Evolutionary conservation across 1,140 invertebrate genomes (phyloP).

Genomic region (Hyphantria cunea): DNA sequence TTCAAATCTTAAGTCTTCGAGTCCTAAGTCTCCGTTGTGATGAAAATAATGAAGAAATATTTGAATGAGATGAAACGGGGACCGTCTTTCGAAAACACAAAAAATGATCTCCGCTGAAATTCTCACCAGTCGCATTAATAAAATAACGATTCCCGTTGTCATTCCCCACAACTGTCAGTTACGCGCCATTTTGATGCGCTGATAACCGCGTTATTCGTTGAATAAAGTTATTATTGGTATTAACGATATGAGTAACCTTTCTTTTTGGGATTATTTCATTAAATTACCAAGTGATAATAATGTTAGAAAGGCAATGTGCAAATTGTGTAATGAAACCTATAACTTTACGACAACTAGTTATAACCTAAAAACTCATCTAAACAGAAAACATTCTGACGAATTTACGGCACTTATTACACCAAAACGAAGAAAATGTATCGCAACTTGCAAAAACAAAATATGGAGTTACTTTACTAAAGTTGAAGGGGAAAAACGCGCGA

Average conservation of each 20-base stretch:
- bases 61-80: no score
- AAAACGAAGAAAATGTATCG: background rate
- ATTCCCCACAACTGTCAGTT: no score
- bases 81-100: no score
- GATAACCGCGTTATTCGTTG: no score
- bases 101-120: no score
- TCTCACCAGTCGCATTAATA: background rate
- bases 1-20: no score
- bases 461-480: constrained; percentile 1
- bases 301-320: background rate
- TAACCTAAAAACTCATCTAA: constrained; percentile 31
- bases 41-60: no score
- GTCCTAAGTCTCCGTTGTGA: no score
- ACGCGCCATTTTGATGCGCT: no score
- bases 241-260: background rate
- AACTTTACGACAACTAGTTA: constrained; percentile 9
- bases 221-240: no score
- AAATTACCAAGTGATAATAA: background rate
- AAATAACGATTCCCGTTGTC: no score
- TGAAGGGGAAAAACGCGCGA: background rate
- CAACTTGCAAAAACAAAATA: background rate
- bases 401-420: background rate
- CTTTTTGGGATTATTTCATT: background rate
- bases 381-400: constrained; percentile 25
- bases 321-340: background rate